phyloP scores from a whole-genome alignment of 2,797 vertebrate genomes.

The Hippocampus kuda region DNA sequence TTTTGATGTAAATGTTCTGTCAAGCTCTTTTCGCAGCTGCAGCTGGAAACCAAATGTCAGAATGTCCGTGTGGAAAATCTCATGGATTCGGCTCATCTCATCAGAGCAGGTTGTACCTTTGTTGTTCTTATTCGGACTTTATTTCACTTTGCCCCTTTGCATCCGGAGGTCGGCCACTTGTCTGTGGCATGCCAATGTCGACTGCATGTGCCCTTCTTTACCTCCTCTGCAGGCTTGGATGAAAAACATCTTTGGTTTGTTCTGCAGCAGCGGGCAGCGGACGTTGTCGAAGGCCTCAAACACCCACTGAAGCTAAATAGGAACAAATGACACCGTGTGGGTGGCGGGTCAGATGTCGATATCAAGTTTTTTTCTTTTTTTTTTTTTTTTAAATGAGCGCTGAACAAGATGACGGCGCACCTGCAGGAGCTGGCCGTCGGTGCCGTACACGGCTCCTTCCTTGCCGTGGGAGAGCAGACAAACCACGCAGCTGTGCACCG shows the following conservation, averaged over 20 bases:
- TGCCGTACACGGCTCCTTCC: slow-evolving; percentile 86
- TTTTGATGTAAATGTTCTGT: too few species aligned
- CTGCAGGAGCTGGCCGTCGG: slow-evolving; percentile 82
- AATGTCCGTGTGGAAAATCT: background rate
- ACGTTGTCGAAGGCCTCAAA: slow-evolving; percentile 87
- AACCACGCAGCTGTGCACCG: slow-evolving; percentile 78
- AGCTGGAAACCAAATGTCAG: background rate
- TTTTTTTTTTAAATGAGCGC: background rate
- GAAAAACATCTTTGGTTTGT: slow-evolving; percentile 99
- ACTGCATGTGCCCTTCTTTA: slow-evolving; percentile 36
- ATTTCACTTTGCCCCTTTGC: background rate
- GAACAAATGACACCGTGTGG: slow-evolving; percentile 11
- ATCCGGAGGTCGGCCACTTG: background rate
- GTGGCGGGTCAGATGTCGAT: too few species aligned
- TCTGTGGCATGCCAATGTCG: background rate
- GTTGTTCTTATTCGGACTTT: background rate
- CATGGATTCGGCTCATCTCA: background rate
- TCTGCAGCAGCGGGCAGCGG: slow-evolving; percentile 87
- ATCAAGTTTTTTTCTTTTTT: background rate
- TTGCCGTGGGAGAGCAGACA: slow-evolving; percentile 91
- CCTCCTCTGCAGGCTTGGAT: slow-evolving; percentile 97
- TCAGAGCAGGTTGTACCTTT: background rate
- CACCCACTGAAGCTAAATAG: slow-evolving; percentile 82
- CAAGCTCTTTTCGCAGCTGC: too few species aligned
- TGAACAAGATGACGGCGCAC: slow-evolving; percentile 49